phyloP scores from a whole-genome alignment of 1,140 invertebrate genomes.

The Oryzaephilus surinamensis region DNA sequence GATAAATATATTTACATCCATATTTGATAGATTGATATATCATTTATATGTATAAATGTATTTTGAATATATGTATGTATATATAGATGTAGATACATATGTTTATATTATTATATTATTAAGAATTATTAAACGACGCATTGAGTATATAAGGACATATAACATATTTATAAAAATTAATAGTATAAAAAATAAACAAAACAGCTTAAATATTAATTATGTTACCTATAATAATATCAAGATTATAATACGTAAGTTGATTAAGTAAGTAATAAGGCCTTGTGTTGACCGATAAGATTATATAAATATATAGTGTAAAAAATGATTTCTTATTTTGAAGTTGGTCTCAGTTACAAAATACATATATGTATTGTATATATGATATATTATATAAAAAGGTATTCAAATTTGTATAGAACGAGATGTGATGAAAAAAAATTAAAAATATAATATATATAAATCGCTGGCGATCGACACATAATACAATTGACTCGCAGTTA shows the following conservation, averaged over 20 bases:
- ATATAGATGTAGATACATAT: conserved; percentile 5
- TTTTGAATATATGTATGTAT: conserved; percentile 1
- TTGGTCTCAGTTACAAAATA: too few species aligned
- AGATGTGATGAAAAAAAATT: too few species aligned
- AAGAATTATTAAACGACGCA: too few species aligned
- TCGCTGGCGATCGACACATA: conserved; percentile 32
- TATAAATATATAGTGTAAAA: background rate
- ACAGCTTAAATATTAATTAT: conserved; percentile 5
- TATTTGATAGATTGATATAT: too few species aligned
- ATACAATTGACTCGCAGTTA: conserved; percentile 34
- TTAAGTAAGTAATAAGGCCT: conserved; percentile 13
- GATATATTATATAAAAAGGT: too few species aligned
- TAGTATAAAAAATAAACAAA: conserved; percentile 10
- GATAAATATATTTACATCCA: too few species aligned
- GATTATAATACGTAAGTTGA: conserved; percentile 3
- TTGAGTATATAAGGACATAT: too few species aligned
- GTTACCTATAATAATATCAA: conserved; percentile 5
- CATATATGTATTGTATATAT: too few species aligned
- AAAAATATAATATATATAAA: conserved; percentile 14
- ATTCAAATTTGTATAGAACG: too few species aligned
- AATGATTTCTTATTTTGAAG: too few species aligned
- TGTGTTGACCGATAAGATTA: conserved; percentile 7
- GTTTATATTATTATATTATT: conserved; percentile 4
- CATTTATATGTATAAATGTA: too few species aligned
- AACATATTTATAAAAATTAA: too few species aligned